Conservation (phyloP, 2,888 invertebrate species). For the Bugula neritina region DNA sequence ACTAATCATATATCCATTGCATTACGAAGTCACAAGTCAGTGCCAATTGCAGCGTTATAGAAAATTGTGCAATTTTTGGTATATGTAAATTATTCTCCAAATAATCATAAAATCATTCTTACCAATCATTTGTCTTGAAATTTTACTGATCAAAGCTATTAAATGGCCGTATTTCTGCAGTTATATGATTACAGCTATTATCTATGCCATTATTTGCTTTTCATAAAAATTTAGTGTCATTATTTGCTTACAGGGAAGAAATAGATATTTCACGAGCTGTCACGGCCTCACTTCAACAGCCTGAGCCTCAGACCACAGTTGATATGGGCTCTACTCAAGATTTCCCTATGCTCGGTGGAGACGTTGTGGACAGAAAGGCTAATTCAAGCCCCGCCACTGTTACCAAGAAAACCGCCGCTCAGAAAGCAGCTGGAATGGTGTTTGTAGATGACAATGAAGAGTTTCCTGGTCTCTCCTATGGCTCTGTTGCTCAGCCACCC, state of each 20-base stretch:
- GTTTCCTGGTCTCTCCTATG: slow-evolving; percentile 8
- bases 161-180: too few relatives aligned
- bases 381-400: background rate
- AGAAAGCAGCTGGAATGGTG: background rate
- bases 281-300: slow-evolving; percentile 35
- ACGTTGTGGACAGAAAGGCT: background rate
- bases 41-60: too few relatives aligned
- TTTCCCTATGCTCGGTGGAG: slow-evolving; percentile 35
- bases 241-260: slow-evolving; percentile 34
- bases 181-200: too few relatives aligned
- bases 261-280: slow-evolving; percentile 37
- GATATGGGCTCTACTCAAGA: slow-evolving; percentile 29
- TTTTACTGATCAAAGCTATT: too few relatives aligned
- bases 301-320: background rate
- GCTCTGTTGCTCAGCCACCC: background rate
- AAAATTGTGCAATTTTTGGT: too few relatives aligned
- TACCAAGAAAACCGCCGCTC: background rate
- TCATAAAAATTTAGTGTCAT: too few relatives aligned
- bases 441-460: slow-evolving; percentile 16
- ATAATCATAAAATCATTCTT: too few relatives aligned
- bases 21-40: too few relatives aligned
- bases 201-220: too few relatives aligned
- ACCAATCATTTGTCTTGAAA: too few relatives aligned
- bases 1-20: too few relatives aligned
- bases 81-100: too few relatives aligned